Evolutionary conservation across 1,140 invertebrate species (phyloP), one percentile per base, ranked within the genome.

Genomic region (Drosophila asahinai): DNA sequence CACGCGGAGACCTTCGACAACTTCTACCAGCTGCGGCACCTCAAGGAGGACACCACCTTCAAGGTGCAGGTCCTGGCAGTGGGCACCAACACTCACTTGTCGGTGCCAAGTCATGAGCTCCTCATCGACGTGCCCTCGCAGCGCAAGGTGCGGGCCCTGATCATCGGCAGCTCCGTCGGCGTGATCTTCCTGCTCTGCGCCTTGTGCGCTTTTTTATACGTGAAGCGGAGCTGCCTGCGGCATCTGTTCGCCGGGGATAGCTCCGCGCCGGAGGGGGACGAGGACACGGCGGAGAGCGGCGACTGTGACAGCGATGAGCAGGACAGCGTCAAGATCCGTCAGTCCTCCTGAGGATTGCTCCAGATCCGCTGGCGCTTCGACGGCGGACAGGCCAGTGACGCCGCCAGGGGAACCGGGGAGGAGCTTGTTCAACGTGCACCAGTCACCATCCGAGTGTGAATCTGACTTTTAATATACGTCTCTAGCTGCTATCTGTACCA

Each of bases 21-120:
- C 62, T 95, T 94, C 80, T 95, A 95, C 82, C 47, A 93, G 95
- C 94, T 96, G 30, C 94, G 94, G 82, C 94, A 94, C 79, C 89
- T 96, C 43, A 94, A 95, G 73, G 96, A 96, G 83, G 95, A 96
- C 57, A 94, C 93, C 54, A 94, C 94, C 43, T 96, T 96, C 74
- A 94, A 94, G 57, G 95, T 96, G 63, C 95, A 96, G 93, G 95
- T 96, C 7, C 84, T 94, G n/a, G 95, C 95, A 0, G 92, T 95
- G 45, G 95, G 95, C 0, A 70, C 93, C 0, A 93, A 94, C 47
- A 94, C 95, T 40, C 94, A 95, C 70, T 92, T 95, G 27, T 93
- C 95, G 36, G 93, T 94, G 11, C 92, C 94, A 1, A 95, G 95
- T 59, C 94, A 94, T 4, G 94, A 94, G 55, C 92, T 95, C 25